phyloP scores from a whole-genome alignment of 2,113 vertebrate species.

The Brachyhypopomus occidentalis region DNA sequence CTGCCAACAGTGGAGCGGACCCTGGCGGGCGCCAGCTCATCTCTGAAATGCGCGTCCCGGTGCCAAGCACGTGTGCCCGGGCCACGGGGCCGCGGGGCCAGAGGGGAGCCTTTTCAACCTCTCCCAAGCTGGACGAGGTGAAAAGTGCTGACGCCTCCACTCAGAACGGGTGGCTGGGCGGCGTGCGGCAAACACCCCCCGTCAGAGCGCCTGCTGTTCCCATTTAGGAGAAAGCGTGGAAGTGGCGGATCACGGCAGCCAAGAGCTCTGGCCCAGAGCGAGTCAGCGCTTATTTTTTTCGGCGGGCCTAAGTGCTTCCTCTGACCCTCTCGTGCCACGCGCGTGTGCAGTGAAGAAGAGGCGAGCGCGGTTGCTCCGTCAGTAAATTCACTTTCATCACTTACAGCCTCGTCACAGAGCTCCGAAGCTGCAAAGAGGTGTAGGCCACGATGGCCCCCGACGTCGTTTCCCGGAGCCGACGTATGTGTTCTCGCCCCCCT shows the following conservation, averaged over 20 bases:
- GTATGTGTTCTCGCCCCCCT: no score
- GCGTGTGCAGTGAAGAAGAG: background rate
- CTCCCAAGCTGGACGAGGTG: conserved; percentile 21
- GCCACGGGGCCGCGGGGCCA: conserved; percentile 37
- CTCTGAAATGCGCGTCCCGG: conserved; percentile 42
- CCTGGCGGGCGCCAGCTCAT: conserved; percentile 54
- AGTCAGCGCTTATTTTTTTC: conserved; percentile 13
- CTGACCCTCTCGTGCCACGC: background rate
- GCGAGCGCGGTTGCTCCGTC: background rate
- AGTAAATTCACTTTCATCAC: background rate
- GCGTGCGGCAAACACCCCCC: conserved; percentile 58
- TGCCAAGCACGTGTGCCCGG: conserved; percentile 49
- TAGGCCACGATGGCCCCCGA: no score
- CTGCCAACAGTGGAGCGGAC: conserved; percentile 50
- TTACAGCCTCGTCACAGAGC: background rate
- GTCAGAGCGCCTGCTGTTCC: conserved; percentile 65
- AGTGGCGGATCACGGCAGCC: conserved; percentile 54
- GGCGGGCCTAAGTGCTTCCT: background rate
- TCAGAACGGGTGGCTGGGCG: conserved; percentile 58
- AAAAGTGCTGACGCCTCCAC: conserved; percentile 64
- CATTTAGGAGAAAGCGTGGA: conserved; percentile 66
- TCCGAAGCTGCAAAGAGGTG: background rate
- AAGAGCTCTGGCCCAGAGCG: background rate
- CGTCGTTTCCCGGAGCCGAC: no score
- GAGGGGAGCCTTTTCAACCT: conserved; percentile 46